phyloP scores from a whole-genome alignment of 2,113 vertebrate genomes.

The Tychaedon coryphoeus region DNA sequence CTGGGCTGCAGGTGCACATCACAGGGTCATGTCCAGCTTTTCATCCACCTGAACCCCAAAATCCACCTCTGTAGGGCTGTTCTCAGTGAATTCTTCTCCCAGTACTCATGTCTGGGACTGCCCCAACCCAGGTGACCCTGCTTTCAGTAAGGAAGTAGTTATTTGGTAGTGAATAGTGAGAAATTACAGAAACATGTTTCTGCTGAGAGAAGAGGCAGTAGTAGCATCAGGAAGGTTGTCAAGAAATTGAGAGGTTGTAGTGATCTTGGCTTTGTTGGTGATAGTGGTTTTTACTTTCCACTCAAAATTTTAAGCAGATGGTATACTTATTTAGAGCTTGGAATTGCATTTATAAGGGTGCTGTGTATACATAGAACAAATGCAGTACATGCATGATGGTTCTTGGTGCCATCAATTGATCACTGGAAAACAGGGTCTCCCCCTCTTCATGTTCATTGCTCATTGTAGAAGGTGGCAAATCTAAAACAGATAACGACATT shows the following conservation, averaged over 20 bases:
- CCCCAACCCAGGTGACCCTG: not conserved
- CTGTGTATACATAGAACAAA: not conserved
- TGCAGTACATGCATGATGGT: not conserved
- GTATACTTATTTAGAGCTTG: not conserved
- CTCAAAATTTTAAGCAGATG: not conserved
- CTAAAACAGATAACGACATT: not conserved
- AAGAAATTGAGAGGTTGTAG: not conserved
- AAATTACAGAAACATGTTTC: not conserved
- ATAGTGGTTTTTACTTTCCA: not conserved
- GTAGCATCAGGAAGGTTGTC: not conserved
- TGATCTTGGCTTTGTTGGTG: not conserved
- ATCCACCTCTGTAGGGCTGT: not conserved
- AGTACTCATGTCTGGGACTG: not conserved
- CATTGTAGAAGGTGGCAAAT: not conserved
- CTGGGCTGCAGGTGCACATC: not conserved
- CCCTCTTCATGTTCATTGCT: not conserved
- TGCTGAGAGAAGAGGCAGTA: not conserved
- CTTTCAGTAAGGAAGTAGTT: not conserved
- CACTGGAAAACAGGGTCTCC: not conserved
- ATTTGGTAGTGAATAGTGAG: not conserved
- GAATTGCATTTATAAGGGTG: not conserved
- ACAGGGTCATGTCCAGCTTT: not conserved
- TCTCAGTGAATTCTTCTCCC: not conserved
- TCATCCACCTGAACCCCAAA: not conserved
- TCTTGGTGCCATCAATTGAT: not conserved